Base-by-base conservation (phyloP, 2,797 vertebrate genomes). In the Tragopan temminckii region DNA sequence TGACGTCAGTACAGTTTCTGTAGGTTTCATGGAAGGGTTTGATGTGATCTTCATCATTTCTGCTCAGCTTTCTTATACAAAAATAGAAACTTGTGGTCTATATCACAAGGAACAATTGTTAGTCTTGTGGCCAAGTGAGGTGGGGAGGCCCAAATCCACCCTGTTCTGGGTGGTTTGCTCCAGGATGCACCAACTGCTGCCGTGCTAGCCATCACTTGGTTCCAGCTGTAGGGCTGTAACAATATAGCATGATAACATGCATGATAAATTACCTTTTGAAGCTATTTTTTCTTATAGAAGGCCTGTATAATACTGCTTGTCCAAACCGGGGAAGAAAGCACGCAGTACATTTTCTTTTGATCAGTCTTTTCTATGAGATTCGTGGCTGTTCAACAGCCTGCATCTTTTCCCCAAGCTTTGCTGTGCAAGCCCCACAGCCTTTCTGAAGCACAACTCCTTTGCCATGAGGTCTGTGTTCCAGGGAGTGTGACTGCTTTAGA, bases 181-280 rank as follows among this genome's bases (percentile, higher is more conserved):
- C 3, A 8, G 63, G 55, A 1, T 24, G 7, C 24, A 2, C 58
- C 8, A 35, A 33, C 29, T 72, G n/a, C n/a, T 4, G 13, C 38
- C 6, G 0, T 1, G 13, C 33, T 40, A 72, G 40, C 27, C 35
- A 11, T 2, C 6, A 5, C 16, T 50, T 6, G 78, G 8, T 27
- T 16, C 43, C 14, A 3, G 11, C 20, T 3, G 0, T 3, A 7
- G 52, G 36, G 23, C 55, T 76, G 13, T 17, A n/a, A 48, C 18
- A 40, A 9, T n/a, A 62, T 9, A 35, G 35, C 29, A 27, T 29
- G 50, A 52, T 50, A 29, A 52, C 50, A 18, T 31, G 27, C 27
- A 31, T 78, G 29, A 48, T 20, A 8, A 9, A 5, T 85, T 68
- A 61, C 29, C 57, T 78, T 88, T 59, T 53, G 50, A 89, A 72